Conservation (phyloP, 2,888 invertebrate species). For the Habroteleia sp. region DNA sequence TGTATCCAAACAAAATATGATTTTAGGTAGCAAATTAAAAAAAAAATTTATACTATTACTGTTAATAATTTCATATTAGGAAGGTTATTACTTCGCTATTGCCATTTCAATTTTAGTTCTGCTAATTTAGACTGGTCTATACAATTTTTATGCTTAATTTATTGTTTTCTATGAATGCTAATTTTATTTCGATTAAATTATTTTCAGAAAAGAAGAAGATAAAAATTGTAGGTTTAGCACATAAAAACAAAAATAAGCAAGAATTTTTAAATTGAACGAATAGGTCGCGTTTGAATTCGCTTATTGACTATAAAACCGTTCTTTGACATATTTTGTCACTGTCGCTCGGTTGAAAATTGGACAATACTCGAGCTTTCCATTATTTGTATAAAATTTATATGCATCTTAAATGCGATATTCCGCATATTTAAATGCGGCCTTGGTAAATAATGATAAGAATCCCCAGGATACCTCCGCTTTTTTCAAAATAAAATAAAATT, state of each 20-base stretch:
- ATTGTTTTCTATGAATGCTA: no score
- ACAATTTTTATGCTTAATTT: constrained; percentile 49
- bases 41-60: no score
- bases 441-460: constrained; percentile 11
- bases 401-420: constrained; percentile 18
- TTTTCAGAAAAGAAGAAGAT: constrained; percentile 1
- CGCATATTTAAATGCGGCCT: constrained; percentile 59
- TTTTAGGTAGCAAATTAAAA: no score
- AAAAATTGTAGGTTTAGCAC: constrained; percentile 50
- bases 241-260: constrained; percentile 17
- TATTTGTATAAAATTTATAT: constrained; percentile 36
- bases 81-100: no score
- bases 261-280: constrained; percentile 1
- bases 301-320: constrained; percentile 48
- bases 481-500: neutral
- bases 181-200: no score
- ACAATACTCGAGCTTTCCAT: constrained; percentile 59
- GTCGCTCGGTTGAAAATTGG: constrained; percentile 62
- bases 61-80: no score
- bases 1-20: no score
- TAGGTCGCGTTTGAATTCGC: constrained; percentile 57
- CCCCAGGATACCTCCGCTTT: constrained; percentile 66
- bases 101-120: no score
- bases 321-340: constrained; percentile 54
- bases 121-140: no score